These are phyloP conservation scores for Eupithecia vulgata DNA, from an alignment of 2,888 invertebrate genomes.

Conservation along the genomic window DNA sequence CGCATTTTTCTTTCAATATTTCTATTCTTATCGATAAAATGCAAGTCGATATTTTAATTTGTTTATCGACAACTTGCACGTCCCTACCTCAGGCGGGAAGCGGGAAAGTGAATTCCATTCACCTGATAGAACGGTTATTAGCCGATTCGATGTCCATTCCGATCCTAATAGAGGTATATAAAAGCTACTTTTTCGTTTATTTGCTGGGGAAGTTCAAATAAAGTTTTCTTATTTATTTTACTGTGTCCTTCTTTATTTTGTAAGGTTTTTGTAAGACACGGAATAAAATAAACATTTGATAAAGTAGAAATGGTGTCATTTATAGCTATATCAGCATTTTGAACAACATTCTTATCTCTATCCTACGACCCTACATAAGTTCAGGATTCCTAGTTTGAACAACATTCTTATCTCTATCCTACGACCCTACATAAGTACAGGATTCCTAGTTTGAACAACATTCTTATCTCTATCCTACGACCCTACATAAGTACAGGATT, in stretches of 20 bases:
- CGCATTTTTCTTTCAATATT: not conserved
- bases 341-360: not conserved
- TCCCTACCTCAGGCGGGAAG: constrained; percentile 57
- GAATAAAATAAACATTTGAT: not conserved
- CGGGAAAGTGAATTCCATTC: constrained; percentile 80
- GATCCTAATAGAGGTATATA: constrained; percentile 82
- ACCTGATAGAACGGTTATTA: constrained; percentile 84
- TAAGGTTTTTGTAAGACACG: constrained; percentile 4
- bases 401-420: too few relatives aligned
- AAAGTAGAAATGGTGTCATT: not conserved
- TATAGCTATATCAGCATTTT: not conserved
- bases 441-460: too few relatives aligned
- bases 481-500: too few relatives aligned
- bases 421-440: too few relatives aligned
- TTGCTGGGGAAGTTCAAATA: constrained; percentile 69
- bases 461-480: too few relatives aligned
- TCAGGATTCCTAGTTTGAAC: not conserved
- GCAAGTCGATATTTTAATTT: too few relatives aligned
- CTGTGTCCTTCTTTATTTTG: constrained; percentile 23
- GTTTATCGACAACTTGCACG: not conserved
- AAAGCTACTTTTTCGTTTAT: constrained; percentile 78
- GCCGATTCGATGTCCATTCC: constrained; percentile 81
- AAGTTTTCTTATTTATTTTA: constrained; percentile 74
- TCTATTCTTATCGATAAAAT: not conserved
- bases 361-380: too few relatives aligned